Conservation (phyloP, 2,797 vertebrate species). For the Lepidocolaptes lacrymiger region DNA sequence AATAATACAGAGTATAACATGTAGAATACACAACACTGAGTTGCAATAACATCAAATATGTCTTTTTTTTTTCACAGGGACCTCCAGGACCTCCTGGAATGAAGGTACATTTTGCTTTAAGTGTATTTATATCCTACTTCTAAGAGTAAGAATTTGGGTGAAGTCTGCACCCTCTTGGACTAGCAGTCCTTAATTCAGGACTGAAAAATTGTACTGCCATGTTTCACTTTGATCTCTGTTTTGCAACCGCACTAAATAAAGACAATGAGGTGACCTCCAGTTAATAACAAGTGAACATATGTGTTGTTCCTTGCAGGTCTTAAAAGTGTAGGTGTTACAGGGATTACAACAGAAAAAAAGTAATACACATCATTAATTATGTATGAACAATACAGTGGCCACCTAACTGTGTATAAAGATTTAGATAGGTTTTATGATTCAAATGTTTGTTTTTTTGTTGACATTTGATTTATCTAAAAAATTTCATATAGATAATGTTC, state of each 20-base stretch:
- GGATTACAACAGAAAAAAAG: background rate
- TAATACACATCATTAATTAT: background rate
- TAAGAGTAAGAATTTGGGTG: background rate
- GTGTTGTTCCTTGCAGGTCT: background rate
- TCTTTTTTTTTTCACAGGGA: slow-evolving; percentile 80
- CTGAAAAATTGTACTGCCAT: background rate
- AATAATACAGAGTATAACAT: background rate
- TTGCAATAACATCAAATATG: background rate
- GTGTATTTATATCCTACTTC: background rate
- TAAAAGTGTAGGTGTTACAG: background rate
- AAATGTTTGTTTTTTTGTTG: background rate
- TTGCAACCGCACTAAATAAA: background rate
- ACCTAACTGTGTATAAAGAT: background rate
- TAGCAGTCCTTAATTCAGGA: background rate
- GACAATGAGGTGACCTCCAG: background rate
- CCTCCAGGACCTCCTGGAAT: slow-evolving; percentile 85
- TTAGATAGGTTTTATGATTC: background rate
- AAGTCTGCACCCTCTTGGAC: background rate
- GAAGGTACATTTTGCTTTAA: slow-evolving; percentile 81
- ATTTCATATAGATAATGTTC: background rate
- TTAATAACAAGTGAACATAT: background rate
- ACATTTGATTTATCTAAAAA: background rate
- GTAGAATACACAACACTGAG: background rate
- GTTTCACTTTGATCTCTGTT: background rate
- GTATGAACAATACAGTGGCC: background rate